These are phyloP conservation scores for Acromyrmex heyeri DNA, from an alignment of 1,140 invertebrate genomes.

Conservation along the genomic window DNA sequence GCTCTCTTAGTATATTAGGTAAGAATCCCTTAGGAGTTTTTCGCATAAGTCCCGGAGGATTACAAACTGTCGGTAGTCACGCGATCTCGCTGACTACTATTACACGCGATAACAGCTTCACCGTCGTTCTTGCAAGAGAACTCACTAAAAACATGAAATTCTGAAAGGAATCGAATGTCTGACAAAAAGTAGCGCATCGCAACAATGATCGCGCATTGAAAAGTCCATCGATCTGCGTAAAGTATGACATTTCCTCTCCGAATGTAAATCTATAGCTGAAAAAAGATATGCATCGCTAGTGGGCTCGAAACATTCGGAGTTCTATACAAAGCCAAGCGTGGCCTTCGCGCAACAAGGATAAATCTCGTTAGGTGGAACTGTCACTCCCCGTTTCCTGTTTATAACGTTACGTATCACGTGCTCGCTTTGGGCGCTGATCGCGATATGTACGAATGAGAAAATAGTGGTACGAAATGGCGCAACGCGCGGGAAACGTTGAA, in stretches of 20 bases:
- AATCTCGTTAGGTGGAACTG: conserved; percentile 56
- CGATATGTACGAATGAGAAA: conserved; percentile 46
- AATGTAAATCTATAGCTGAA: background rate
- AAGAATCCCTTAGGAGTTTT: conserved; percentile 67
- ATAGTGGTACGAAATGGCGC: conserved; percentile 26
- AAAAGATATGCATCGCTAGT: background rate
- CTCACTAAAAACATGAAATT: background rate
- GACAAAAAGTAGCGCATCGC: conserved; percentile 2
- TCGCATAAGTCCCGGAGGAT: conserved; percentile 58
- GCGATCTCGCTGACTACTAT: conserved; percentile 40
- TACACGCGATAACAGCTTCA: conserved; percentile 25
- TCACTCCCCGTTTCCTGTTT: conserved; percentile 54
- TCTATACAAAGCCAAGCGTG: conserved; percentile 7
- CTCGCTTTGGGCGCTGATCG: conserved; percentile 44
- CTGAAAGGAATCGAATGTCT: background rate
- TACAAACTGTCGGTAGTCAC: conserved; percentile 57
- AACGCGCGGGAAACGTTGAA: conserved; percentile 33
- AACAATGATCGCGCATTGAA: background rate
- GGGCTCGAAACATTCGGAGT: conserved; percentile 10
- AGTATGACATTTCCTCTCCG: background rate
- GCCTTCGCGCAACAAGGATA: conserved; percentile 46
- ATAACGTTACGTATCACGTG: conserved; percentile 25
- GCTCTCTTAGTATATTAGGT: conserved; percentile 53
- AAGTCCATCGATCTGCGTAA: background rate
- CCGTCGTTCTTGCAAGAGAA: conserved; percentile 37